phyloP scores from a whole-genome alignment of 2,888 invertebrate genomes.

The Steinernema carpocapsae region DNA sequence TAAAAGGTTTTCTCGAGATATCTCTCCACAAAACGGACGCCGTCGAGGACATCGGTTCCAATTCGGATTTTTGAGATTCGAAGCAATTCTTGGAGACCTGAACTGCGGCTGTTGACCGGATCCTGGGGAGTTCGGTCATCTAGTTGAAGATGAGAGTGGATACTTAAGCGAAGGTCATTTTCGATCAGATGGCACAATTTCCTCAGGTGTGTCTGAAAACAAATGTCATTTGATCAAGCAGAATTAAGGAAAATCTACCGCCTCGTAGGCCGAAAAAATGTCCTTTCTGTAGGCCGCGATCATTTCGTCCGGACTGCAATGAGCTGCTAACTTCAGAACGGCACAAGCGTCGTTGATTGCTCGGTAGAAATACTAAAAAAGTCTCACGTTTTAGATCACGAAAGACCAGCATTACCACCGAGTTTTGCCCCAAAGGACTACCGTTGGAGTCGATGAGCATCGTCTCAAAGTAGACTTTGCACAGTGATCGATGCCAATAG shows the following conservation, averaged over 20 bases:
- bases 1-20: conserved; percentile 94
- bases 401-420: not conserved
- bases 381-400: too few relatives aligned
- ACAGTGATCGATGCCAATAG: conserved; percentile 81
- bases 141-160: conserved; percentile 78
- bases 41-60: conserved; percentile 18
- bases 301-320: conserved; percentile 32
- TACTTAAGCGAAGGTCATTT: conserved; percentile 87
- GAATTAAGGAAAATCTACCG: conserved; percentile 22
- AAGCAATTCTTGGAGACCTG: conserved; percentile 43
- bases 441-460: conserved; percentile 74
- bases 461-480: conserved; percentile 80
- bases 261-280: conserved; percentile 41
- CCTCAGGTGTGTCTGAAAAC: conserved; percentile 44
- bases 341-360: conserved; percentile 35
- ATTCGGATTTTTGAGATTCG: conserved; percentile 20
- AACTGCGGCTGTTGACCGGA: conserved; percentile 1
- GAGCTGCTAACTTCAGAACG: conserved; percentile 26
- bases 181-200: conserved; percentile 83
- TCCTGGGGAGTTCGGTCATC: conserved; percentile 9
- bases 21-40: conserved; percentile 76
- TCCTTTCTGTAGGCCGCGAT: conserved; percentile 38
- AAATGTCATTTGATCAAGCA: not conserved
- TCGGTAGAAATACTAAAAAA: conserved; percentile 29
- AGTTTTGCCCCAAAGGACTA: conserved; percentile 73